Base-by-base conservation (phyloP, 1,140 invertebrate genomes). In the Bombus terrestris region DNA sequence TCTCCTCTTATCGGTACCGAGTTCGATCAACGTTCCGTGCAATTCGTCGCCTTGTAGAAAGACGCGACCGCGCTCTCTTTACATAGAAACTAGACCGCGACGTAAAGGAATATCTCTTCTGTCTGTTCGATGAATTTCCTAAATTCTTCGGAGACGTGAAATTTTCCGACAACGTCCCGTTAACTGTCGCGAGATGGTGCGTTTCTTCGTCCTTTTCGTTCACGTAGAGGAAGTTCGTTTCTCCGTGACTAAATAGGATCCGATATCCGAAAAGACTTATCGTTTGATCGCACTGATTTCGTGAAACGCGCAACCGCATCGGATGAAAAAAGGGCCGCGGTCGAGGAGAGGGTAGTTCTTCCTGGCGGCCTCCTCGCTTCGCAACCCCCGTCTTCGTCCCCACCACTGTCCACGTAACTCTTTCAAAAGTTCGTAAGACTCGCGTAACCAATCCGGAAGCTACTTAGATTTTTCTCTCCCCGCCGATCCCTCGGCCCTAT, bases 361-460 rank as follows among this genome's bases (percentile, higher is more conserved):
- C 74, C 82, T 41, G 39, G 35, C 35, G 41, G 64, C 68, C 76
- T 86, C 83, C 83, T 75, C 68, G 41, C 59, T 68, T 87, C 84
- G n/a, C 66, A 57, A 9, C 28, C 62, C 71, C 80, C 22, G 43
- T 75, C 43, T 72, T 72, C 64, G 39, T 73, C 72, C 85, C 71
- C 85, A 80, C 86, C 68, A 85, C 74, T 53, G 81, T 68, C 77
- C 82, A 68, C 74, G 83, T 84, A 86, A 82, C 81, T 81, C 84
- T 83, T 81, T 86, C 83, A 83, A 88, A 92, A 91, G 90, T 91
- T 91, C 75, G 86, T 89, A 89, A 91, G 91, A 86, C 81, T 88
- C 76, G 82, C 83, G 90, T 91, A 91, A 92, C 90, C 92, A 92
- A 92, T 91, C 90, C 89, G 88, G 86, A 90, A 92, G 88, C 82